phyloP scores from a whole-genome alignment of 2,113 vertebrate genomes.

The Crotalus viridis region DNA sequence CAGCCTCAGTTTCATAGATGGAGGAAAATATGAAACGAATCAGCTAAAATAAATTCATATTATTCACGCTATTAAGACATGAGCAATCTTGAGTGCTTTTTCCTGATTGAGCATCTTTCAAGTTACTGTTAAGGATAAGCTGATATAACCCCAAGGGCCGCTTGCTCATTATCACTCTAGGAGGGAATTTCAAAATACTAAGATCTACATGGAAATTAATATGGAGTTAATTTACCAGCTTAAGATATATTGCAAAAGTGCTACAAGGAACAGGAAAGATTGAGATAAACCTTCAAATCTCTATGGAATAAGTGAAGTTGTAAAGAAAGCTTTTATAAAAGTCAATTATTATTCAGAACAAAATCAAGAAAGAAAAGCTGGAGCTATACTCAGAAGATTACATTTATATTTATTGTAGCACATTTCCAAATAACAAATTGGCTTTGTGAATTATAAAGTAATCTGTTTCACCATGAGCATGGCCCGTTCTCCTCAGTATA shows the following conservation, averaged over 20 bases:
- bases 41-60: background rate
- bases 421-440: background rate
- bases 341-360: background rate
- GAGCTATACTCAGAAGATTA: background rate
- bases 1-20: background rate
- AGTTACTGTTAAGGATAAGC: background rate
- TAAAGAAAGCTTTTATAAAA: background rate
- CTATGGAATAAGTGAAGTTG: background rate
- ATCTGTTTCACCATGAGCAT: background rate
- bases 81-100: background rate
- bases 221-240: background rate
- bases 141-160: background rate
- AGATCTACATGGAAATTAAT: background rate
- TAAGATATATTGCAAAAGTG: background rate
- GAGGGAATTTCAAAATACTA: background rate
- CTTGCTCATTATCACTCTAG: background rate
- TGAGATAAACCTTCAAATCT: background rate
- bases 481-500: background rate
- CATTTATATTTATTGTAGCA: background rate
- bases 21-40: constrained; percentile 12
- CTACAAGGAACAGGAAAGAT: background rate
- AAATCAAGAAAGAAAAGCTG: background rate
- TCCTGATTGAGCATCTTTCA: background rate
- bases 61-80: background rate
- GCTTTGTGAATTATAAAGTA: background rate